These are phyloP conservation scores for Sinosuthora webbiana DNA, from an alignment of 2,113 vertebrate species.

Conservation along the genomic window DNA sequence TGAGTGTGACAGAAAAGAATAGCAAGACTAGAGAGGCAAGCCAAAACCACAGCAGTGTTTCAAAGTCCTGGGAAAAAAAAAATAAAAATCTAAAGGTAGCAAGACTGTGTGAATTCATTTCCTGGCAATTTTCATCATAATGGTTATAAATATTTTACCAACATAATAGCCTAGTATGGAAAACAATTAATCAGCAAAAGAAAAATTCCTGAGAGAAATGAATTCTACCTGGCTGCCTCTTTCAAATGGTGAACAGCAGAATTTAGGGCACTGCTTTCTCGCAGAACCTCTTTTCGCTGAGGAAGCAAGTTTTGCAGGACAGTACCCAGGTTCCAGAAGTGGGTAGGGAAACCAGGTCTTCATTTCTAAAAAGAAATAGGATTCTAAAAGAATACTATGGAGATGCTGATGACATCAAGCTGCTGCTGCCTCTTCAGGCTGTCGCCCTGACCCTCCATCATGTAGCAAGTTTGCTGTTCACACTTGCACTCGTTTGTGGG, in stretches of 20 bases:
- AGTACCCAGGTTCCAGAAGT: slow-evolving; percentile 6
- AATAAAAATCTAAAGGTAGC: background rate
- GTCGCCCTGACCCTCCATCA: background rate
- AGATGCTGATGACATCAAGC: slow-evolving; percentile 41
- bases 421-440: slow-evolving; percentile 27
- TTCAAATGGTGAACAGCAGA: background rate
- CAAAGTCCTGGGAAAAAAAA: background rate
- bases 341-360: slow-evolving; percentile 19
- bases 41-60: slow-evolving; percentile 26
- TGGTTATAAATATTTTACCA: slow-evolving; percentile 48
- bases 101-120: slow-evolving; percentile 1
- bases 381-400: slow-evolving; percentile 5
- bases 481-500: slow-evolving; percentile 24
- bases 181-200: slow-evolving; percentile 54
- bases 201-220: background rate
- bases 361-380: slow-evolving; percentile 6
- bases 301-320: background rate
- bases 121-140: slow-evolving; percentile 22
- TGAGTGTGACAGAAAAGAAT: slow-evolving; percentile 36
- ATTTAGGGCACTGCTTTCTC: background rate
- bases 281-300: background rate
- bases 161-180: slow-evolving; percentile 17
- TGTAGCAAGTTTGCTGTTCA: slow-evolving; percentile 36
- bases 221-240: background rate
- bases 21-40: slow-evolving; percentile 29